phyloP scores from a whole-genome alignment of 2,797 vertebrate genomes.

The Sebastes goodei region DNA sequence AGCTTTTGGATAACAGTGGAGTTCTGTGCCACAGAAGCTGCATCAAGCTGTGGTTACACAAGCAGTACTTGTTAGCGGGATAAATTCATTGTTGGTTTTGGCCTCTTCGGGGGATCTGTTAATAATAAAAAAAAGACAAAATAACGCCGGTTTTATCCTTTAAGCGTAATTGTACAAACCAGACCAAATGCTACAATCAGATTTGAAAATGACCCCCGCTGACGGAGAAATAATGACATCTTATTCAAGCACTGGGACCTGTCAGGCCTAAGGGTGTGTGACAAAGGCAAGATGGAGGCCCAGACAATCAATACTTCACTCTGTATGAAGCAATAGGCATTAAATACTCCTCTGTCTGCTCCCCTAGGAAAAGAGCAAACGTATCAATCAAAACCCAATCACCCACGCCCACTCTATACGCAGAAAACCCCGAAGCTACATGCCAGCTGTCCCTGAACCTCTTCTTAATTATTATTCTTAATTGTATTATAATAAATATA shows the following conservation, averaged over 20 bases:
- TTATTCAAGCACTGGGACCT: constrained; percentile 59
- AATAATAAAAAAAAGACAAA: neutral
- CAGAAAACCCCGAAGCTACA: constrained; percentile 13
- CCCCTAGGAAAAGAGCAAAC: constrained; percentile 60
- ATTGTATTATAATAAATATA: constrained; percentile 10
- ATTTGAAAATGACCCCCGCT: constrained; percentile 45
- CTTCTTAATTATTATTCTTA: neutral
- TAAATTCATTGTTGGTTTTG: constrained; percentile 26
- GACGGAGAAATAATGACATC: constrained; percentile 56
- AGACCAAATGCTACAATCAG: constrained; percentile 15
- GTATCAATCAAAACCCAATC: constrained; percentile 76
- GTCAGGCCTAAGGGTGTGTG: constrained; percentile 64
- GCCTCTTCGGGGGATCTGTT: constrained; percentile 20
- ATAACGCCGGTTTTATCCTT: constrained; percentile 3
- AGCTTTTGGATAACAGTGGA: constrained; percentile 32
- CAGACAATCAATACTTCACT: constrained; percentile 70
- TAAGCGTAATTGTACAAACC: neutral
- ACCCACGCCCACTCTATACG: constrained; percentile 22
- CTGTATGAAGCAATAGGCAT: constrained; percentile 71
- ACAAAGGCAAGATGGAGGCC: constrained; percentile 70
- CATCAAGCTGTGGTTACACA: constrained; percentile 17
- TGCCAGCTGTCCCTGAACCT: constrained; percentile 34
- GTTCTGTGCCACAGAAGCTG: constrained; percentile 14
- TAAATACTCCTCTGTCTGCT: constrained; percentile 69
- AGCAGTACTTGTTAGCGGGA: constrained; percentile 40